Conservation (phyloP, 2,797 vertebrate species). For the Notamacropus eugenii region DNA sequence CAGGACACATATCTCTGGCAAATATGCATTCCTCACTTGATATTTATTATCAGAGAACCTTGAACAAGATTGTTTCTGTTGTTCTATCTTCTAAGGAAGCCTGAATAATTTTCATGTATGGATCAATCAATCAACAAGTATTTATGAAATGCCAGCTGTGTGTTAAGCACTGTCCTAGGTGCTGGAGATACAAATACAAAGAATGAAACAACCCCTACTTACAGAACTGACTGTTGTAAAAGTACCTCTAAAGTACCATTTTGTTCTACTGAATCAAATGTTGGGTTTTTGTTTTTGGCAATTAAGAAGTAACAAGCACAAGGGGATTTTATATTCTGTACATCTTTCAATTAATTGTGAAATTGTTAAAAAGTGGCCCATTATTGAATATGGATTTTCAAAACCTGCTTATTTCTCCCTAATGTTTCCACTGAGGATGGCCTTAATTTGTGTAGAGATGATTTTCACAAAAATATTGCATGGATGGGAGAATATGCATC, state of each 20-base stretch:
- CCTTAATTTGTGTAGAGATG: neutral
- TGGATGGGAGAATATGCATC: neutral
- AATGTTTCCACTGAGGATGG: neutral
- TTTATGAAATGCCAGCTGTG: neutral
- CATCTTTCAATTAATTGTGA: neutral
- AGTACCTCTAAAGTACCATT: neutral
- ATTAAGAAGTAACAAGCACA: neutral
- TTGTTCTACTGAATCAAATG: neutral
- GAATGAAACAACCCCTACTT: neutral
- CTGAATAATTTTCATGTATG: neutral
- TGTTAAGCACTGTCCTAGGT: neutral
- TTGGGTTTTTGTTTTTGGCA: neutral
- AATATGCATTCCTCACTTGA: neutral
- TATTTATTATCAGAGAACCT: neutral
- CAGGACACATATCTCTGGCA: neutral
- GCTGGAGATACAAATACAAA: neutral
- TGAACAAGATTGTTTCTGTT: neutral
- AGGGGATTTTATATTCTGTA: neutral
- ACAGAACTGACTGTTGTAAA: neutral
- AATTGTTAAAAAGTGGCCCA: neutral
- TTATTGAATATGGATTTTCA: neutral
- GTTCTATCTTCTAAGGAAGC: neutral
- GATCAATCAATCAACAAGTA: neutral
- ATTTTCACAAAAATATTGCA: neutral
- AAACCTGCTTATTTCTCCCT: neutral